Evolutionary conservation across 2,113 vertebrate species (phyloP).

Genomic region (Pogonocichla stellata): DNA sequence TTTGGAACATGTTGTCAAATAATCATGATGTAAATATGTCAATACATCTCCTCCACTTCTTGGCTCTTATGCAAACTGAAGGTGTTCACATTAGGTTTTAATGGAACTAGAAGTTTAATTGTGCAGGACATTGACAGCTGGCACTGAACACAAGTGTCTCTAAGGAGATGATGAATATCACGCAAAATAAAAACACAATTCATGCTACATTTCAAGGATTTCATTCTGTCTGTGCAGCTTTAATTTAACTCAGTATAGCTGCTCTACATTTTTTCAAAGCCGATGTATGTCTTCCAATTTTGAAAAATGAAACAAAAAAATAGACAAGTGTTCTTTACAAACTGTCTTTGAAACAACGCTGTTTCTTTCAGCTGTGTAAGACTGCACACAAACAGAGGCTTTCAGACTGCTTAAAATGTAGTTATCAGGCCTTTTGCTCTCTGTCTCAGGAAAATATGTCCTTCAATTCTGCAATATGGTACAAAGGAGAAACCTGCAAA

Average conservation of each 20-base stretch:
- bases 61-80: not conserved
- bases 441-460: not conserved
- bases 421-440: not conserved
- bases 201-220: not conserved
- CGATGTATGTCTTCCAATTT: not conserved
- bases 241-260: not conserved
- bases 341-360: not conserved
- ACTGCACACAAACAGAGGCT: not conserved
- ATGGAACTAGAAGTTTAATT: not conserved
- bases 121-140: not conserved
- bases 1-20: not conserved
- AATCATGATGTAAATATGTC: not conserved
- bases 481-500: not conserved
- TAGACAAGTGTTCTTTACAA: not conserved
- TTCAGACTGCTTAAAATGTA: not conserved
- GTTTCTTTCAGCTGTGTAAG: not conserved
- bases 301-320: not conserved
- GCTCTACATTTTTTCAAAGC: not conserved
- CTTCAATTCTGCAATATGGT: not conserved
- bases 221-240: not conserved
- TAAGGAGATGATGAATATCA: not conserved
- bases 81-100: not conserved
- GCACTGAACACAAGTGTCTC: not conserved
- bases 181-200: not conserved
- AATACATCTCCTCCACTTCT: not conserved